A percentile compares a stretch with the other conserved stretches of the same genome.
Conservation (phyloP, 2,888 invertebrate genomes). For the Metacarcinus magister region DNA sequence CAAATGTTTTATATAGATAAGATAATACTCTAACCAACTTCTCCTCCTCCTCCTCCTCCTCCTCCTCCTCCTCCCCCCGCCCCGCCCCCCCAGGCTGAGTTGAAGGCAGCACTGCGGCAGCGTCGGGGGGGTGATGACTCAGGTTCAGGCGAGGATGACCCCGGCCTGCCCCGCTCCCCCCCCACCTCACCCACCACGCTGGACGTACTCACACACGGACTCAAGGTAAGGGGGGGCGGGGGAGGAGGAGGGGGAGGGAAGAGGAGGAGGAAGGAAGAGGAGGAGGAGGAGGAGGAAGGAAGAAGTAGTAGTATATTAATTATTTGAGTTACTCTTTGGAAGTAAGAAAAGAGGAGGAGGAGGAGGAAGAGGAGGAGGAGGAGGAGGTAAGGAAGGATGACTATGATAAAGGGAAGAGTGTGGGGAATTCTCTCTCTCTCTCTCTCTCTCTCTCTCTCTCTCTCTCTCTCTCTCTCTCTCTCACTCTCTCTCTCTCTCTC, state of each 20-base stretch:
- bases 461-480: slow-evolving; percentile 52
- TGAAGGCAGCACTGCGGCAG: slow-evolving; percentile 80
- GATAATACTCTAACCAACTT: neutral
- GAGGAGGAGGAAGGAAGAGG: neutral
- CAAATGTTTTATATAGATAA: neutral
- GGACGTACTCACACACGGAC: slow-evolving; percentile 85
- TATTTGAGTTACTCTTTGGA: neutral
- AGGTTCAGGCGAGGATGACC: slow-evolving; percentile 85
- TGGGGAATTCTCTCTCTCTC: neutral
- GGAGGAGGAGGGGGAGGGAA: neutral
- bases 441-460: slow-evolving; percentile 38
- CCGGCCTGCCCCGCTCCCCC: slow-evolving; percentile 89
- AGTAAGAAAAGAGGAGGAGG: neutral
- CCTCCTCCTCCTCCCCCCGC: neutral
- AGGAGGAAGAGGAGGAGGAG: neutral
- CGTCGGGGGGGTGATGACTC: slow-evolving; percentile 80
- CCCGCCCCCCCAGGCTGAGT: slow-evolving; percentile 73
- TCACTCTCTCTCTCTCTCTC: slow-evolving; percentile 41
- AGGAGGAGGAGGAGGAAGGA: neutral
- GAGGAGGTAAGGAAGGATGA: too few species aligned
- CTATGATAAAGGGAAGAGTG: too few species aligned
- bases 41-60: neutral
- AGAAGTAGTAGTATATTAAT: neutral
- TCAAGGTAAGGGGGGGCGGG: slow-evolving; percentile 83
- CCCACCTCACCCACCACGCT: slow-evolving; percentile 87